Base-by-base conservation (phyloP, 2,797 vertebrate genomes). In the Cyprinella venusta region DNA sequence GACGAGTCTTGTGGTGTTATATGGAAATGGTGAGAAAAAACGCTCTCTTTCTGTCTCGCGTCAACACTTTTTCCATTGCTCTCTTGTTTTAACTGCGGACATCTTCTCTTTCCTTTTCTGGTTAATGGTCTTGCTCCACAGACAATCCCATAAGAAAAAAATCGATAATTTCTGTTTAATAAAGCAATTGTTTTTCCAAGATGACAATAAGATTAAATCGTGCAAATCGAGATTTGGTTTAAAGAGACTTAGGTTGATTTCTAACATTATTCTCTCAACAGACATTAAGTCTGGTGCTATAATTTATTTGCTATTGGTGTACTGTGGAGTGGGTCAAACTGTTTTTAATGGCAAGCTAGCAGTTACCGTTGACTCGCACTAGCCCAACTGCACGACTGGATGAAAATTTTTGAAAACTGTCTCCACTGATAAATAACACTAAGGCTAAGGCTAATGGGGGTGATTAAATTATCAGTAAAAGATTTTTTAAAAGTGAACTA, bases 1-100 rank as follows among this genome's bases (percentile, higher is more conserved):
- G 50, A 75, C 89, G 0, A 91, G 93, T 10, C 18, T 94, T 89
- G 90, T 95, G 89, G 92, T 94, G 69, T 72, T 94, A 6, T 95
- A 95, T 40, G 80, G 71, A 56, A 82, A 82, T 54, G 48, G 80
- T 82, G 33, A 76, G 45, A 38, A 26, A 3, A 48, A 30, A 64
- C 0, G 8, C 26, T 70, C 16, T 21, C 16, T 68, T 50, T 71
- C 26, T 48, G 18, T 61, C 18, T 26, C 24, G 0, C n/a, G 21
- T 56, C 8, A 12, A 40, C n/a, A 33, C 67, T 24, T 69, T 69
- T 50, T 42, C 40, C 45, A 10, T 18, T 26, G 36, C 65, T 68
- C 4, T 33, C 16, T 72, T 72, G n/a, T 69, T 45, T 74, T n/a
- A 74, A 74, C 3, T n/a, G 18, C 50, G n/a, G 10, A 54, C 19